A percentile compares a stretch with the other conserved stretches of the same genome.
Conservation (phyloP, 2,888 invertebrate species). For the Pseudococcus viburni region DNA sequence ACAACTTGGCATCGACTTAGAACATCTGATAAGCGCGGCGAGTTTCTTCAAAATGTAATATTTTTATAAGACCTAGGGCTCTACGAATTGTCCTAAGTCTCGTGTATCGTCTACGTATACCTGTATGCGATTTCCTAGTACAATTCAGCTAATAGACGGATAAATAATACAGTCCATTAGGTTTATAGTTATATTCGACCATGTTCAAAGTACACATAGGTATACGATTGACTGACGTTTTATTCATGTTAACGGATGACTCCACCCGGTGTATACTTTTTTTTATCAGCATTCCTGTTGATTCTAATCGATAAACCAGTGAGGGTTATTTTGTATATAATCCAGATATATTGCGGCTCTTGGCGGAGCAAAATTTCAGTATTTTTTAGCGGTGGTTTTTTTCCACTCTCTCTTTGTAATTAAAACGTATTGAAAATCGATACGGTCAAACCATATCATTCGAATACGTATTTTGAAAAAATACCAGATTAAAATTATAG, state of each 20-base stretch:
- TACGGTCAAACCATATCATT: background rate
- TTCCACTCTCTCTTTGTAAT: background rate
- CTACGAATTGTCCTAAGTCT: background rate
- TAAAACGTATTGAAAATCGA: conserved; percentile 27
- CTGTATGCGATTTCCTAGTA: background rate
- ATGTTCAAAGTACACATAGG: background rate
- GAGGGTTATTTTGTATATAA: conserved; percentile 5
- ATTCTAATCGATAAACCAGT: conserved; percentile 19
- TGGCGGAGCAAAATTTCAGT: background rate
- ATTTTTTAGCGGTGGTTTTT: background rate
- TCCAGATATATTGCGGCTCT: background rate
- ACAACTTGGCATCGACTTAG: conserved; percentile 43
- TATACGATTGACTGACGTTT: conserved; percentile 31
- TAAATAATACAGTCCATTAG: conserved; percentile 20
- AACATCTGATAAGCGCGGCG: conserved; percentile 28
- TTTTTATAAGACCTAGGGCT: background rate
- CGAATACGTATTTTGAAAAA: background rate
- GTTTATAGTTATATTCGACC: background rate
- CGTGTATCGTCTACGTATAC: too few species aligned
- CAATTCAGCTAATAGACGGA: background rate
- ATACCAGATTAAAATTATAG: conserved; percentile 11
- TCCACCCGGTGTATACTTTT: conserved; percentile 45
- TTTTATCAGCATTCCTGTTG: conserved; percentile 54
- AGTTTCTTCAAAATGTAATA: conserved; percentile 42
- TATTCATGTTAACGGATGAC: conserved; percentile 57